Evolutionary conservation across 2,888 invertebrate species (phyloP).

Genomic region (Lepidocyrtinus sp.): DNA sequence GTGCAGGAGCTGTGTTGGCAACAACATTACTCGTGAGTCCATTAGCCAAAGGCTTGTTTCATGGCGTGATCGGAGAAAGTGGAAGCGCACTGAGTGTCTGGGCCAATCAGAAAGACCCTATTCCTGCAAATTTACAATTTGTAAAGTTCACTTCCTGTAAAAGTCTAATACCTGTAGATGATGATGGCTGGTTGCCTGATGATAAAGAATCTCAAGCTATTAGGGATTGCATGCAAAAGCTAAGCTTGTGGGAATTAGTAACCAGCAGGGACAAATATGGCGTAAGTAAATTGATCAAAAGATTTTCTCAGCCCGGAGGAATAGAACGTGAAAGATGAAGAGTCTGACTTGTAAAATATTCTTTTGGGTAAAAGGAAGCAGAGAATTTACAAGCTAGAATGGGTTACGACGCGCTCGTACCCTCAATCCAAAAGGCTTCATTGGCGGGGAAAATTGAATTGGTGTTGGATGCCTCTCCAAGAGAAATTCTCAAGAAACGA

Average conservation of each 20-base stretch:
- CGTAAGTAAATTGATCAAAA: constrained; percentile 28
- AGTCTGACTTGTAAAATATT: too few species aligned
- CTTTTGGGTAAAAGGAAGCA: constrained; percentile 6
- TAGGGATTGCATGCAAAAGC: constrained; percentile 36
- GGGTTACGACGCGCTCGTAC: constrained; percentile 56
- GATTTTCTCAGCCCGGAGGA: too few species aligned
- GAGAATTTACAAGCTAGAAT: constrained; percentile 42
- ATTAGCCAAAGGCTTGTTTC: constrained; percentile 35
- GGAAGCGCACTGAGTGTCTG: constrained; percentile 53
- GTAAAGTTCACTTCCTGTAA: not conserved
- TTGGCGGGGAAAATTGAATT: not conserved
- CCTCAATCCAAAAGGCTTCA: constrained; percentile 42
- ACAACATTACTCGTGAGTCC: constrained; percentile 52
- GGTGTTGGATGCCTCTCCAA: constrained; percentile 40
- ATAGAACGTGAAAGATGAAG: not conserved
- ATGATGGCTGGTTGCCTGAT: not conserved
- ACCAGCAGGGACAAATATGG: constrained; percentile 39
- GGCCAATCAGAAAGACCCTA: constrained; percentile 50
- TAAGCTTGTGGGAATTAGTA: constrained; percentile 4
- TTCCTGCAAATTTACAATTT: constrained; percentile 40
- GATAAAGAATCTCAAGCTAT: constrained; percentile 31
- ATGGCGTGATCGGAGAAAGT: constrained; percentile 49
- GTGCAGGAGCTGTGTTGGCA: constrained; percentile 48
- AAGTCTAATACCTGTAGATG: not conserved
- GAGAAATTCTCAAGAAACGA: constrained; percentile 43